Base-by-base conservation (phyloP, 2,888 invertebrate genomes). In the Diloba caeruleocephala region DNA sequence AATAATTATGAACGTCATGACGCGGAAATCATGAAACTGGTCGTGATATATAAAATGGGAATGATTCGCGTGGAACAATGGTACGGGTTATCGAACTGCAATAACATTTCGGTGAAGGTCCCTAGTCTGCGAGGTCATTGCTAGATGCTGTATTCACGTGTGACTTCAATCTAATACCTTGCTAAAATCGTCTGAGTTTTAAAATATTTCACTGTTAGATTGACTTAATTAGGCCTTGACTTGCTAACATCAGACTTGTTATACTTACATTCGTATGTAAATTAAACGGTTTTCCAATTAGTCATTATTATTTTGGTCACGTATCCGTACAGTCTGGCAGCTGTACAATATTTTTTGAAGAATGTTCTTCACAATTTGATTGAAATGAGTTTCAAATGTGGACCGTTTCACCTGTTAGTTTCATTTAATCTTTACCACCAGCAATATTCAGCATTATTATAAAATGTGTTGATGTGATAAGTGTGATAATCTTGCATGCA, bases 41-140 rank as follows among this genome's bases (percentile, higher is more conserved):
- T 89, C 85, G 86, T 87, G 87, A 79, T 83, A 82, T 86, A 90
- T 88, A 88, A 89, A 90, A 89, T 89, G 77, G 86, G 84, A 88
- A 85, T 87, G 84, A 85, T 87, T 83, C 85, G 84, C 80, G 71
- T 77, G 75, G 80, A 90, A 91, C 91, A 91, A 92, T 89, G 84
- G 81, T 52, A 58, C 57, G 81, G 92, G 90, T 91, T 84, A 85
- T 87, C 82, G 92, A 87, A 88, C 92, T 83, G 62, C 70, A 84
- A 74, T 92, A 90, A 85, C 92, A 92, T 91, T 92, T 92, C 74
- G 85, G 86, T 83, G 90, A 92, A 92, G 92, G 92, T 89, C 87
- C 84, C 84, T 82, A 85, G 84, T 81, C 62, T 57, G 17, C 89
- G 89, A 91, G 92, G 92, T 82, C 87, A 75, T 52, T 62, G 56